Evolutionary conservation across 2,113 vertebrate species (phyloP), one percentile per base, ranked within the genome.

Genomic region (Aldabrachelys gigantea): DNA sequence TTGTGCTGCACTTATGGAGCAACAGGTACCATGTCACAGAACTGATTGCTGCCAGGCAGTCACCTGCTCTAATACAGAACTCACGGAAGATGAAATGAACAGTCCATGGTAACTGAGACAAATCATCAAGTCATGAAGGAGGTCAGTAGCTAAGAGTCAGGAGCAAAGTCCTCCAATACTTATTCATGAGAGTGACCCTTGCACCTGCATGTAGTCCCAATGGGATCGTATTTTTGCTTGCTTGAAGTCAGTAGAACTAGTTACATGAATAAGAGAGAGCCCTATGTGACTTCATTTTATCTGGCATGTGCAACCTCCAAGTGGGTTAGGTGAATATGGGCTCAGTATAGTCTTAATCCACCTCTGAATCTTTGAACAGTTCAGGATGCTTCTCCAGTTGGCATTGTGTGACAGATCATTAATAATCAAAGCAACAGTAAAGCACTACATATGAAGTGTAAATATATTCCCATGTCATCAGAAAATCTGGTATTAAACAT

Each of bases 371-470:
- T 84, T 72, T 76, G 12, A 50, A 27, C 8, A 82, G 41, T 82
- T 91, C 80, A 96, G 27, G 29, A 8, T 91, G 80, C 84, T 82
- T 96, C 7, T 89, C 78, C 50, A 56, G 52, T 72, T 89, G 57
- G 2, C 38, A 27, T 89, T 86, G 17, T 72, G 16, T 80, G 49
- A 86, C 52, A 90, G 88, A 86, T 44, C 87, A 83, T 69, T 47
- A 53, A 94, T 76, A 17, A 56, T 8, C 8, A 56, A 41, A n/a
- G 82, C 79, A 19, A 84, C 78, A 50, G 47, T 85, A 35, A 22
- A n/a, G 9, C 84, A 80, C 1, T 38, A 85, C 13, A 53, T 80
- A 3, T 65, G 29, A 62, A 53, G 13, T 25, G 29, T 62, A 62
- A 31, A 13, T 31, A 27, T 59, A 24, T 93, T 89, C 84, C 79